Evolutionary conservation across 2,888 invertebrate species (phyloP).

Genomic region (Bellardia pandia): DNA sequence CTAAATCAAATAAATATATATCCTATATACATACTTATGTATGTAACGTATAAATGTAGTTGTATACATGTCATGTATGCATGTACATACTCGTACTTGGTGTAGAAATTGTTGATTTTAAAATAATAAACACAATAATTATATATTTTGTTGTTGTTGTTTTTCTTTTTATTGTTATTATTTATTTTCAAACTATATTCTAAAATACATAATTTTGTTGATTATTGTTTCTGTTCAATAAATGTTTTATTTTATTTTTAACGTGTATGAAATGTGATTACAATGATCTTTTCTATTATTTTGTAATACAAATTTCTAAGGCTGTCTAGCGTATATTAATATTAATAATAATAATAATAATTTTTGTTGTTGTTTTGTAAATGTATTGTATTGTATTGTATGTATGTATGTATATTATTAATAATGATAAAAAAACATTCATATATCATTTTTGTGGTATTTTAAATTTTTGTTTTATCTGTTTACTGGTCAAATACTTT

Average conservation of each 20-base stretch:
- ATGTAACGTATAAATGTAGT: background rate
- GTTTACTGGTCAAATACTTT: slow-evolving; percentile 39
- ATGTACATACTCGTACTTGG: too few species aligned
- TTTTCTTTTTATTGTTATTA: slow-evolving; percentile 38
- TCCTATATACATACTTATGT: background rate
- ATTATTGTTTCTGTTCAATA: slow-evolving; percentile 50
- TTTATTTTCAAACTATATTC: slow-evolving; percentile 66
- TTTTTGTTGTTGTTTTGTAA: slow-evolving; percentile 12
- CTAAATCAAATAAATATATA: background rate
- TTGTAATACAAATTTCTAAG: slow-evolving; percentile 69
- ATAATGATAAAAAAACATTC: slow-evolving; percentile 59
- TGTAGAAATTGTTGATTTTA: background rate
- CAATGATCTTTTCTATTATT: slow-evolving; percentile 56
- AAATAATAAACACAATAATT: slow-evolving; percentile 56
- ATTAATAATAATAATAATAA: slow-evolving; percentile 39
- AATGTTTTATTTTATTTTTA: slow-evolving; percentile 51
- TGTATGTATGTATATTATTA: slow-evolving; percentile 49
- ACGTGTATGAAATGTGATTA: slow-evolving; percentile 66
- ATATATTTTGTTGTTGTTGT: slow-evolving; percentile 35
- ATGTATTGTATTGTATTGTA: slow-evolving; percentile 11
- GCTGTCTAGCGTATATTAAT: slow-evolving; percentile 63
- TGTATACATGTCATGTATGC: background rate
- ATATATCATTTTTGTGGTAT: slow-evolving; percentile 36
- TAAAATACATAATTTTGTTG: slow-evolving; percentile 64
- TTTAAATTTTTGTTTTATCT: background rate